phyloP scores from a whole-genome alignment of 2,888 invertebrate species.

The Caenorhabditis macrosperma region DNA sequence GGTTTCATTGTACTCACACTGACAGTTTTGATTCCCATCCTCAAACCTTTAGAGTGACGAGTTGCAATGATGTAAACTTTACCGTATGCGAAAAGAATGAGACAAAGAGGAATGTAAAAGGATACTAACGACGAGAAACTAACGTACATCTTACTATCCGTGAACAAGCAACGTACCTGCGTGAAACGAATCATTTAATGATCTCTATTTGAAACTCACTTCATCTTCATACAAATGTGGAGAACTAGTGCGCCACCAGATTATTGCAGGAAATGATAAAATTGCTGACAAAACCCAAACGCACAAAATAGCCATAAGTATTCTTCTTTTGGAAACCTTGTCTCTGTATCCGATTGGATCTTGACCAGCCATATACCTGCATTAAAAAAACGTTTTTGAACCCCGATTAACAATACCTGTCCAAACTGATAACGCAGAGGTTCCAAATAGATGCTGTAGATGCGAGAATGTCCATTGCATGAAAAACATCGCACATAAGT shows the following conservation, averaged over 20 bases:
- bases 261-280: constrained; percentile 97
- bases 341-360: constrained; percentile 98
- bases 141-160: constrained; percentile 95
- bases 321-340: constrained; percentile 91
- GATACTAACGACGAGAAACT: constrained; percentile 98
- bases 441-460: constrained; percentile 98
- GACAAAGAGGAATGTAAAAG: constrained; percentile 94
- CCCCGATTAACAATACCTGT: constrained; percentile 80
- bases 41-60: constrained; percentile 72
- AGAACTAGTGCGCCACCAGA: constrained; percentile 84
- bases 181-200: constrained; percentile 16
- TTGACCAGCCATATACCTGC: constrained; percentile 95
- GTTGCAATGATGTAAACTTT: constrained; percentile 83
- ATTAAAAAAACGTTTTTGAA: constrained; percentile 83
- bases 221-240: constrained; percentile 76
- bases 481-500: constrained; percentile 98
- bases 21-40: constrained; percentile 78
- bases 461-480: constrained; percentile 95
- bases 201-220: background rate
- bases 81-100: constrained; percentile 98
- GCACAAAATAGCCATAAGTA: constrained; percentile 90
- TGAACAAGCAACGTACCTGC: constrained; percentile 88
- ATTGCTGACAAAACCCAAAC: constrained; percentile 97
- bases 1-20: constrained; percentile 24
- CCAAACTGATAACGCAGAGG: constrained; percentile 88